phyloP scores from a whole-genome alignment of 2,888 invertebrate species.

The Teinopalpus imperialis region DNA sequence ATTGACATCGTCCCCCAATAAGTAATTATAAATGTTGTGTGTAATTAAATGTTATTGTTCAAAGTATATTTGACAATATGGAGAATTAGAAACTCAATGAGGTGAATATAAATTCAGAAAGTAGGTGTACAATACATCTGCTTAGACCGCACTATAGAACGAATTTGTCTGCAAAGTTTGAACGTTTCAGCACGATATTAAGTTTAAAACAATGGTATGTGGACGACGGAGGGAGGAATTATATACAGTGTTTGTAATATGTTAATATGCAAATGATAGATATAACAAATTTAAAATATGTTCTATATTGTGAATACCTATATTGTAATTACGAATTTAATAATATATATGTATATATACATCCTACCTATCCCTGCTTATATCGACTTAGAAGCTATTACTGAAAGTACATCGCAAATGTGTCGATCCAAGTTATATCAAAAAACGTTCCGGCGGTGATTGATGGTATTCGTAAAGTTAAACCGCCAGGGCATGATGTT shows the following conservation, averaged over 20 bases:
- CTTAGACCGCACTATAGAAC: slow-evolving; percentile 66
- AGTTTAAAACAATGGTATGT: slow-evolving; percentile 57
- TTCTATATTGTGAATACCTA: no score
- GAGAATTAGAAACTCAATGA: neutral
- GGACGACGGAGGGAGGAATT: slow-evolving; percentile 44
- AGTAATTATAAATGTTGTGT: neutral
- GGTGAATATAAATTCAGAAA: slow-evolving; percentile 14
- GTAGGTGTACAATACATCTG: slow-evolving; percentile 39
- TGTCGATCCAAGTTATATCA: no score
- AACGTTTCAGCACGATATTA: slow-evolving; percentile 65
- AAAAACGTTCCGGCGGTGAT: no score
- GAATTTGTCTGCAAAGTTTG: slow-evolving; percentile 81
- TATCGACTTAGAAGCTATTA: no score
- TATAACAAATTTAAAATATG: neutral
- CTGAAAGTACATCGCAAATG: no score
- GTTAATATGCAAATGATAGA: slow-evolving; percentile 7
- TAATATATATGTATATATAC: no score
- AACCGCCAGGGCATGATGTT: no score
- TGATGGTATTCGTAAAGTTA: no score
- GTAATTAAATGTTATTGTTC: no score
- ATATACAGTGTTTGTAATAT: slow-evolving; percentile 37
- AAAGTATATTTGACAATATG: neutral
- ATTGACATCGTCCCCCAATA: no score
- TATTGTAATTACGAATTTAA: no score
- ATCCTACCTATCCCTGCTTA: neutral